Conservation (phyloP, 1,140 invertebrate species). For the Scaptomyza hsui region DNA sequence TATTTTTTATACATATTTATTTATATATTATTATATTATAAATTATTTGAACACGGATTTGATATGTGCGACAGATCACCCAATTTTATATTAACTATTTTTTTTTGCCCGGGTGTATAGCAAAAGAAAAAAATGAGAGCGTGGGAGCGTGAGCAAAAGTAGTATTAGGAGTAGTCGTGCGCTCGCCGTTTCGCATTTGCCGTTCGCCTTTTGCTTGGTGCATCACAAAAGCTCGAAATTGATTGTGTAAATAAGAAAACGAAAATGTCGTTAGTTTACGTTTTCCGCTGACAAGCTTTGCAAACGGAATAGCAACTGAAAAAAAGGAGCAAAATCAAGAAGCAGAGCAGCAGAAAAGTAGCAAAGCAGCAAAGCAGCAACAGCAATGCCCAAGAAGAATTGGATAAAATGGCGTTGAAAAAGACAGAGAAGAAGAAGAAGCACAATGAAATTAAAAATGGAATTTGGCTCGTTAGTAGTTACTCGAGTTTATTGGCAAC, state of each 20-base stretch:
- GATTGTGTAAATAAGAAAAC: conserved; percentile 81
- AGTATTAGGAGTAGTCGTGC: conserved; percentile 31
- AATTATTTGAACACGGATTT: too few relatives aligned
- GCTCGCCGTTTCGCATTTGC: conserved; percentile 44
- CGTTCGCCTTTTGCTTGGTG: conserved; percentile 52
- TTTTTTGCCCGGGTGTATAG: background rate
- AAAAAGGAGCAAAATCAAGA: conserved; percentile 9
- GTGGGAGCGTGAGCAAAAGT: conserved; percentile 29
- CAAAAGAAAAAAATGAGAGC: background rate
- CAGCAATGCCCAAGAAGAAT: background rate
- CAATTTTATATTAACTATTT: background rate
- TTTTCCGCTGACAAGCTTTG: conserved; percentile 78
- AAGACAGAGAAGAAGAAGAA: conserved; percentile 28
- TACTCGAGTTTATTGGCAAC: conserved; percentile 69
- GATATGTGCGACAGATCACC: too few relatives aligned
- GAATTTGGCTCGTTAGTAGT: conserved; percentile 75
- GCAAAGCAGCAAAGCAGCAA: background rate
- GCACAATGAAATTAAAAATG: conserved; percentile 71
- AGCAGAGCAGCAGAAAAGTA: conserved; percentile 15
- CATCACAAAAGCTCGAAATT: conserved; percentile 76
- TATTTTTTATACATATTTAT: too few relatives aligned
- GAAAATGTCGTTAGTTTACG: conserved; percentile 82
- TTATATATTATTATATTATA: too few relatives aligned
- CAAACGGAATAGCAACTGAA: conserved; percentile 17
- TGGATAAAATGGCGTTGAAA: conserved; percentile 47